Conservation (phyloP, 2,113 vertebrate genomes). For the Phocoena sinus region DNA sequence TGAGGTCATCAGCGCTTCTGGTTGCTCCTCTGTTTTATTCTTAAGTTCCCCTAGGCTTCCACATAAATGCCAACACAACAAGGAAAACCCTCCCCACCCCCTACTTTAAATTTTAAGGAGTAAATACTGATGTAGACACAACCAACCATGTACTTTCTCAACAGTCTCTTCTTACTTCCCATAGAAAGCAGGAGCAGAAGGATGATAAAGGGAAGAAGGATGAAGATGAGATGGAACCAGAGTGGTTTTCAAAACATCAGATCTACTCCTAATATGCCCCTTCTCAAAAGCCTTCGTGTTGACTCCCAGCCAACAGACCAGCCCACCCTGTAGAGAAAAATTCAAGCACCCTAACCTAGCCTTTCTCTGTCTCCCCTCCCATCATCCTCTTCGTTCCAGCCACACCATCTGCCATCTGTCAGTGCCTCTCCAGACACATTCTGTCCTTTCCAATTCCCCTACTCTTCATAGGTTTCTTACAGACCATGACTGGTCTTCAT, state of each 20-base stretch:
- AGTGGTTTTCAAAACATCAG: neutral
- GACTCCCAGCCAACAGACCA: neutral
- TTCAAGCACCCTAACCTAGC: accelerated
- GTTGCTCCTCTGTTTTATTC: neutral
- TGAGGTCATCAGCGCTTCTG: neutral
- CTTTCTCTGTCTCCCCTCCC: neutral
- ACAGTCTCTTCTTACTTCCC: neutral
- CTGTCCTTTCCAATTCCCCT: neutral
- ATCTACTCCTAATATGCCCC: neutral
- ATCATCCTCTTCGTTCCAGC: neutral
- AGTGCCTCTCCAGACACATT: neutral
- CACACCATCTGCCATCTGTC: neutral
- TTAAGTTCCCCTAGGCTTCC: neutral
- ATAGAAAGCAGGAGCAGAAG: neutral
- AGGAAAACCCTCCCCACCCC: neutral
- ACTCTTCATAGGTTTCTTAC: neutral
- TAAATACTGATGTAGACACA: neutral
- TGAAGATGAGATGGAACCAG: neutral
- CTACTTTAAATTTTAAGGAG: neutral
- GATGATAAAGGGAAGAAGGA: neutral
- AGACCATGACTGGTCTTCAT: neutral
- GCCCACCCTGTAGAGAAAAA: neutral
- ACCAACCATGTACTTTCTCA: neutral
- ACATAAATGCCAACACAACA: neutral
- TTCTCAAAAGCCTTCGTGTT: neutral